Conservation (phyloP, 2,113 vertebrate species). For the Tetrao urogallus region DNA sequence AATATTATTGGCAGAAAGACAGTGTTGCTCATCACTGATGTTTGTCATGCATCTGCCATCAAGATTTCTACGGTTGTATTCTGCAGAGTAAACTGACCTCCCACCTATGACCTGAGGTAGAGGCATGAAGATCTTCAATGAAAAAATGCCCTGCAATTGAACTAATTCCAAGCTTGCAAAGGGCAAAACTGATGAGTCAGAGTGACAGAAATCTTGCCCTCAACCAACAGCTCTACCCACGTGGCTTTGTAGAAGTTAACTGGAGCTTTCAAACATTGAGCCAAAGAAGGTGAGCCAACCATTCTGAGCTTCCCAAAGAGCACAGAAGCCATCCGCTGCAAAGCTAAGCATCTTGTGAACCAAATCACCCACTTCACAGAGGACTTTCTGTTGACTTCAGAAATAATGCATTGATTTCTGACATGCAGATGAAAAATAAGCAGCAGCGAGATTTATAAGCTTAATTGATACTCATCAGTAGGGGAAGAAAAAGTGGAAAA, state of each 20-base stretch:
- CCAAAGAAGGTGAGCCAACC: neutral
- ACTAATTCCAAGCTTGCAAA: neutral
- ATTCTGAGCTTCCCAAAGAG: neutral
- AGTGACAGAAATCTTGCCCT: neutral
- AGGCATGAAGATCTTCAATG: neutral
- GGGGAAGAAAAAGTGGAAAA: neutral
- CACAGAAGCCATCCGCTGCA: neutral
- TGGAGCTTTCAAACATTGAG: neutral
- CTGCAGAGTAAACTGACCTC: neutral
- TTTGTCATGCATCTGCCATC: neutral
- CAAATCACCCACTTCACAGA: neutral
- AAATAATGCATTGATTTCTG: neutral
- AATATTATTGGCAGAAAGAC: neutral
- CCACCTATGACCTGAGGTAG: neutral
- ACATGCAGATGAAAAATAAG: neutral
- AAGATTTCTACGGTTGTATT: neutral
- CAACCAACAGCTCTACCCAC: neutral
- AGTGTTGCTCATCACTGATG: neutral
- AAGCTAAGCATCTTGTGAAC: neutral
- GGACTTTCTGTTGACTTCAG: neutral
- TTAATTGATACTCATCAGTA: neutral
- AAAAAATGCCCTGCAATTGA: neutral
- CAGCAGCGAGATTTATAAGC: neutral
- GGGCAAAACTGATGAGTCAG: neutral
- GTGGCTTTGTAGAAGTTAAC: neutral